phyloP scores from a whole-genome alignment of 2,888 invertebrate species.

The Drosophila setosimentum region DNA sequence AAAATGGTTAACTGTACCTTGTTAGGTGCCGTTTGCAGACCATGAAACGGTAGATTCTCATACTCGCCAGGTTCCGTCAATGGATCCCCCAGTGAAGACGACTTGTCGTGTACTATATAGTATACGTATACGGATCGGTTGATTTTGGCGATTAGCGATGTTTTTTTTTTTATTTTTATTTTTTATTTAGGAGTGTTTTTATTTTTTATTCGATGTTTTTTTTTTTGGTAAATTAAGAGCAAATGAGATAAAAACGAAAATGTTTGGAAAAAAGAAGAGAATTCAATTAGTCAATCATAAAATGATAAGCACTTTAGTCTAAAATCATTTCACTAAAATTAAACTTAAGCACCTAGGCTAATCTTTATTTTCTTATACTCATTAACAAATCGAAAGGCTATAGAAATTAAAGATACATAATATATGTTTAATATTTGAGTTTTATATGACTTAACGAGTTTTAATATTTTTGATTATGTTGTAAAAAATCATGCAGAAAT shows the following conservation, averaged over 20 bases:
- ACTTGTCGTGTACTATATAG: slow-evolving; percentile 85
- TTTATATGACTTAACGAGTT: slow-evolving; percentile 10
- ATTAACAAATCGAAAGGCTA: slow-evolving; percentile 31
- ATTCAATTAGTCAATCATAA: slow-evolving; percentile 65
- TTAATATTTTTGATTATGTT: slow-evolving; percentile 7
- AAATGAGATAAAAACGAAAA: slow-evolving; percentile 53
- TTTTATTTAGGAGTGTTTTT: slow-evolving; percentile 16
- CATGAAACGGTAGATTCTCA: slow-evolving; percentile 98
- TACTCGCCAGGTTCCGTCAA: slow-evolving; percentile 94
- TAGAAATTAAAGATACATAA: slow-evolving; percentile 16
- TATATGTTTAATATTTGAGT: slow-evolving; percentile 8
- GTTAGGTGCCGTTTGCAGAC: slow-evolving; percentile 95
- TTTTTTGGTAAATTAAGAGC: slow-evolving; percentile 46
- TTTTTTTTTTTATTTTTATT: slow-evolving; percentile 22
- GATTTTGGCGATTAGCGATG: slow-evolving; percentile 54
- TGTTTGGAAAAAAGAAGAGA: slow-evolving; percentile 51
- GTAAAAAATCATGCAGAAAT: slow-evolving; percentile 40
- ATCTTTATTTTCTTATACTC: not conserved
- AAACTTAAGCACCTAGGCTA: slow-evolving; percentile 47
- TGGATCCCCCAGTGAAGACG: slow-evolving; percentile 87
- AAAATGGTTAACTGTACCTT: slow-evolving; percentile 88
- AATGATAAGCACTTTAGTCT: slow-evolving; percentile 45
- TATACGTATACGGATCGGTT: slow-evolving; percentile 58
- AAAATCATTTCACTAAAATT: slow-evolving; percentile 50
- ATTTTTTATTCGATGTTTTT: slow-evolving; percentile 28